These are phyloP conservation scores for Globicephala melas DNA, from an alignment of 2,113 vertebrate species.

Conservation along the genomic window DNA sequence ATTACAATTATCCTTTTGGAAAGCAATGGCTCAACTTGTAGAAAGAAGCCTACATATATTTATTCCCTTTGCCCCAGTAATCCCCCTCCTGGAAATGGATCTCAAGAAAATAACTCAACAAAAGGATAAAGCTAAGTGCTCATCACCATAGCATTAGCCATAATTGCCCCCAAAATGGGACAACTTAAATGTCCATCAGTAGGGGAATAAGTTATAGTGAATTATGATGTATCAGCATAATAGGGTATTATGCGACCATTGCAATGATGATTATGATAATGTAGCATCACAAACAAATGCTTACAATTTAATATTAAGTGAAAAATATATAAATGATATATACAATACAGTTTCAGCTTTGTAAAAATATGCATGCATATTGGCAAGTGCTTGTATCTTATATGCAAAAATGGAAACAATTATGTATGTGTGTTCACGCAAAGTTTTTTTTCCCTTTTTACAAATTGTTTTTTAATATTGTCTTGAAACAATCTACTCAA, in stretches of 20 bases:
- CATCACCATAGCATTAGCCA: constrained; percentile 26
- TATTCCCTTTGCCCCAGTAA: constrained; percentile 25
- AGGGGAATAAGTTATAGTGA: constrained; percentile 56
- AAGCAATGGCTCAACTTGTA: background rate
- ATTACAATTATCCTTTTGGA: background rate
- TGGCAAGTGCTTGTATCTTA: background rate
- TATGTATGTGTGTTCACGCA: background rate
- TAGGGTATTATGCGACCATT: constrained; percentile 46
- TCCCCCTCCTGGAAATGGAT: constrained; percentile 30
- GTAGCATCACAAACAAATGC: constrained; percentile 53
- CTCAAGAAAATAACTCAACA: constrained; percentile 51
- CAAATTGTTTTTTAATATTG: constrained; percentile 56
- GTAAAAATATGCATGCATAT: constrained; percentile 35
- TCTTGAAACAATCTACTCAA: constrained; percentile 55
- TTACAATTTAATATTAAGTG: constrained; percentile 56
- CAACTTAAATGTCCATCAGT: constrained; percentile 67
- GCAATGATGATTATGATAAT: constrained; percentile 59
- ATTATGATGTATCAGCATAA: constrained; percentile 53
- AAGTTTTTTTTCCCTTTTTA: constrained; percentile 24
- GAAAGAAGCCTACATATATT: background rate
- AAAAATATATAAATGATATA: constrained; percentile 47
- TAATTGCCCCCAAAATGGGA: background rate
- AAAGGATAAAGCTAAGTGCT: constrained; percentile 40
- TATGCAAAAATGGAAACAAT: constrained; percentile 42
- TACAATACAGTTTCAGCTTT: background rate